A percentile compares a stretch with the other conserved stretches of the same genome.
Conservation (phyloP, 1,140 invertebrate genomes). For the Platorchestia sp. region DNA sequence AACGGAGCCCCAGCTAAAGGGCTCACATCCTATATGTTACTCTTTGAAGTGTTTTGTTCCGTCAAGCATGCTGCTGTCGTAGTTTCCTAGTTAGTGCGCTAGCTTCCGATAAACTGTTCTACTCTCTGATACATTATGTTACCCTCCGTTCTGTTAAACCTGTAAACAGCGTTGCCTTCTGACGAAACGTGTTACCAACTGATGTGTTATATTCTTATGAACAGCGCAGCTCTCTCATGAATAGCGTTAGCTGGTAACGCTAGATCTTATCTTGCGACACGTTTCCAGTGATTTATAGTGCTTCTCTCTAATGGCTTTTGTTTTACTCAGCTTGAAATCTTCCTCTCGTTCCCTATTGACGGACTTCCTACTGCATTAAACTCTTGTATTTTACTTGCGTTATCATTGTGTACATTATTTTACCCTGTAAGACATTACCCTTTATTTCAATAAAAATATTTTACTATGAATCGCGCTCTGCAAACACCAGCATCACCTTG, state of each 20-base stretch:
- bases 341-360: neutral
- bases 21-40: neutral
- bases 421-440: too few relatives aligned
- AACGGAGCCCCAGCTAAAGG: too few relatives aligned
- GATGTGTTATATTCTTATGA: too few relatives aligned
- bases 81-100: too few relatives aligned
- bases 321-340: neutral
- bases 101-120: neutral
- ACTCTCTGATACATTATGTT: neutral
- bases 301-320: neutral
- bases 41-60: neutral
- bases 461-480: neutral
- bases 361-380: neutral
- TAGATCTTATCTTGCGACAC: too few relatives aligned
- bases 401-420: too few relatives aligned
- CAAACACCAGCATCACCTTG: neutral
- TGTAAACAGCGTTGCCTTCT: neutral
- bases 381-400: neutral
- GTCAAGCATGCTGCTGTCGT: too few relatives aligned
- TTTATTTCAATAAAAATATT: neutral
- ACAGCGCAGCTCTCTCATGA: too few relatives aligned
- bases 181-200: too few relatives aligned
- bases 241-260: too few relatives aligned
- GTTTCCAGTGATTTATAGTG: too few relatives aligned
- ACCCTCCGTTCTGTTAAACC: neutral